Evolutionary conservation across 2,113 vertebrate genomes (phyloP).

Genomic region (Aspidoscelis tigris): DNA sequence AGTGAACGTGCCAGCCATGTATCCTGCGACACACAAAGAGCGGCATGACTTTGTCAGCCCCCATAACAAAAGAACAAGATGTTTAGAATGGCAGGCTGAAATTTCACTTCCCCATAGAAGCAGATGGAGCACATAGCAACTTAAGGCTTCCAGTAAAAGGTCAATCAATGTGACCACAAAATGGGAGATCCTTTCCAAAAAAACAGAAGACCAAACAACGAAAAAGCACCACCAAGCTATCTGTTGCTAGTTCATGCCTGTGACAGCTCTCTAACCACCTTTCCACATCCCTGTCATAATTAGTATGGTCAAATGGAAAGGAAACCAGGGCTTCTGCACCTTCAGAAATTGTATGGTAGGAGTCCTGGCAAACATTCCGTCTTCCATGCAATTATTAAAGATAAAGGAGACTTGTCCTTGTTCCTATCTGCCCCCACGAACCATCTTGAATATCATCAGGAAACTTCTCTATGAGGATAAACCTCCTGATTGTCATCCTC

Average conservation of each 20-base stretch:
- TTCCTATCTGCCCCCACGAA: not conserved
- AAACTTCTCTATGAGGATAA: not conserved
- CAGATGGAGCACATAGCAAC: not conserved
- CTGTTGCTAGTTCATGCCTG: not conserved
- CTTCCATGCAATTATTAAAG: too few relatives aligned
- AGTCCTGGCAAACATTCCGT: too few relatives aligned
- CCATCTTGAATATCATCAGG: not conserved
- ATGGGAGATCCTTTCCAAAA: not conserved
- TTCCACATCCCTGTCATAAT: not conserved
- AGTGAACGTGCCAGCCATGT: not conserved
- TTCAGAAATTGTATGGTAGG: too few relatives aligned
- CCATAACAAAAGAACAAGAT: conserved; percentile 52
- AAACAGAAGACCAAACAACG: not conserved
- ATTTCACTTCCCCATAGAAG: conserved; percentile 14
- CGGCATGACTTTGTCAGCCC: conserved; percentile 32
- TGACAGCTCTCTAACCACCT: not conserved
- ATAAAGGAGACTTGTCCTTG: too few relatives aligned
- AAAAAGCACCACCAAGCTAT: not conserved
- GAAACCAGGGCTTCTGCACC: too few relatives aligned
- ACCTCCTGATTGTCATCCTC: not conserved
- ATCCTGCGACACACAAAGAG: not conserved
- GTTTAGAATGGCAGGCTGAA: conserved; percentile 33
- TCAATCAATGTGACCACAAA: not conserved
- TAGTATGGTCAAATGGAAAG: too few relatives aligned
- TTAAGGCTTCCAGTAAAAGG: not conserved